Evolutionary conservation across 1,140 invertebrate species (phyloP).

Genomic region (Meloidogyne hapla): DNA sequence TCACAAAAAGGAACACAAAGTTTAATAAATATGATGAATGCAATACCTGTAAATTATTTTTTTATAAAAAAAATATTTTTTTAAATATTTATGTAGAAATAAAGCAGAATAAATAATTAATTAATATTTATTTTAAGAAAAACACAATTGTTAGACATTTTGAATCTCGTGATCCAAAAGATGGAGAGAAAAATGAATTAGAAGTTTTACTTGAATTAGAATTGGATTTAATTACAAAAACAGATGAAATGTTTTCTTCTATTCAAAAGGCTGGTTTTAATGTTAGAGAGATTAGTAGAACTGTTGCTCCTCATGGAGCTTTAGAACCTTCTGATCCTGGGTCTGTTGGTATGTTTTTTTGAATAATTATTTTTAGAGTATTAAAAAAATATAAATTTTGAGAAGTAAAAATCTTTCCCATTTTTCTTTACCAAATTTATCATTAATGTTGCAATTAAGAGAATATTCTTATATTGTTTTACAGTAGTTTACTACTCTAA

Average conservation of each 20-base stretch:
- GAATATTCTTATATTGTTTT: too few species aligned
- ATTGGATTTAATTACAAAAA: conserved; percentile 25
- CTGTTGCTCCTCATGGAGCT: conserved; percentile 51
- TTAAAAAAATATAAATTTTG: too few species aligned
- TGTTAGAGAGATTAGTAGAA: conserved; percentile 57
- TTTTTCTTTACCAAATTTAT: too few species aligned
- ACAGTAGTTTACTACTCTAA: too few species aligned
- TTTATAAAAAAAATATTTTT: not conserved
- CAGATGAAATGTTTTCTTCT: conserved; percentile 44
- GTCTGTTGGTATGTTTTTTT: conserved; percentile 41
- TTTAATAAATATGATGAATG: conserved; percentile 47
- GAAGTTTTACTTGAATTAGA: conserved; percentile 61
- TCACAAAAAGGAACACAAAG: conserved; percentile 39
- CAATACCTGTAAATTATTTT: conserved; percentile 48
- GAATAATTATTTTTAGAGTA: conserved; percentile 32
- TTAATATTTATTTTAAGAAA: conserved; percentile 33
- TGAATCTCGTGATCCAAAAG: conserved; percentile 61
- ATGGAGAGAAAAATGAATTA: conserved; percentile 40
- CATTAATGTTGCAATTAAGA: too few species aligned
- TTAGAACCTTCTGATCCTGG: conserved; percentile 57
- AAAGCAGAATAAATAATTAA: not conserved
- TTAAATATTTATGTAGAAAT: too few species aligned
- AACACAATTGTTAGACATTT: conserved; percentile 53
- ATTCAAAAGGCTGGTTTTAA: conserved; percentile 46
- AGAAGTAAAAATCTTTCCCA: too few species aligned